Evolutionary conservation across 2,888 invertebrate species (phyloP), one percentile per base, ranked within the genome.

Genomic region (Acleris literana): DNA sequence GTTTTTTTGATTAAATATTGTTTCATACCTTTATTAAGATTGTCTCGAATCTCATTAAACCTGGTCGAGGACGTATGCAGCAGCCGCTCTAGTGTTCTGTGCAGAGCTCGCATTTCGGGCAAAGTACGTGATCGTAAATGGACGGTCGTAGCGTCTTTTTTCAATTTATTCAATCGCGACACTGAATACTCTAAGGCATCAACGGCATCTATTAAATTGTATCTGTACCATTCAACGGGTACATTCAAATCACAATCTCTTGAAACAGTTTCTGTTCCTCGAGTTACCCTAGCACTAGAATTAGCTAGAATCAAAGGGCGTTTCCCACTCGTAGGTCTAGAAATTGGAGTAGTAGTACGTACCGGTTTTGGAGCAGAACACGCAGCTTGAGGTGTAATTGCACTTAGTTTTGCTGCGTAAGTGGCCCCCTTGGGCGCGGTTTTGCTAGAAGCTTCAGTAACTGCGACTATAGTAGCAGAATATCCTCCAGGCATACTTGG

Each of bases 151-250:
- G 90, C 82, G 70, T 89, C 92, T 71, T 90, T 92, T 68, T 93
- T 94, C 46, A 94, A 77, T 71, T 91, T 91, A 43, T 91, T 84
- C 56, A 94, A 81, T 46, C 93, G 89, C 18, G 90, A 83, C 22
- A 94, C 82, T 6, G 94, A 88, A 79, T 94, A 94, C 69, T 94
- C 93, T 60, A 94, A 86, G 33, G 94, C 91, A 69, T 94, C 93
- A 33, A 93, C 89, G 1, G 94, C 93, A 72, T 94, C 93, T 57
- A 93, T 80, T 39, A 94, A 85, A 70, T 94, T 94, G 72, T 93
- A 94, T 67, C 94, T 89, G 74, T 92, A 94, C 94, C 94, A 94
- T 76, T 94, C 94, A 56, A 93, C 84, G 17, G 93, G 90, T 9
- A 89, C 87, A 68, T 84, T 80, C 48, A 90, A 71, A 74, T 92